Conservation (phyloP, 2,888 invertebrate species). For the Lepidonotus clava region DNA sequence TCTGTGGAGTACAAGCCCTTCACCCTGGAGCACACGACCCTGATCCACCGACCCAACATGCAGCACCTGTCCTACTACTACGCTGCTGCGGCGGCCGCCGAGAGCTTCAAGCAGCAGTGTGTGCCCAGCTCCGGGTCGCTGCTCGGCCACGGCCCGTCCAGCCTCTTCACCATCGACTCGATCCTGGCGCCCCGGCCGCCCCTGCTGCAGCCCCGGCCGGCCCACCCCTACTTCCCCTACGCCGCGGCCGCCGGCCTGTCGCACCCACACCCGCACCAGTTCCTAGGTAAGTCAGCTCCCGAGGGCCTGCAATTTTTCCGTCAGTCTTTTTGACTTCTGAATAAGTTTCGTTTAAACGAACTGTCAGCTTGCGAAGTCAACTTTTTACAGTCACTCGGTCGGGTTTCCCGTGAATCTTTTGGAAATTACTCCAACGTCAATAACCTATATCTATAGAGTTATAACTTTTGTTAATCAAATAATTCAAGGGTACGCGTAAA, state of each 20-base stretch:
- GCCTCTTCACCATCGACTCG: conserved; percentile 73
- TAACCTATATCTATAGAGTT: too few species aligned
- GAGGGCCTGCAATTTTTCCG: too few species aligned
- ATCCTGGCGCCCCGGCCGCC: conserved; percentile 72
- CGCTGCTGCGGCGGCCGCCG: conserved; percentile 38
- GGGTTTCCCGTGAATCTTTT: too few species aligned
- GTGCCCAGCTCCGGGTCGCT: not conserved
- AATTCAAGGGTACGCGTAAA: too few species aligned
- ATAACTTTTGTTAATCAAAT: too few species aligned
- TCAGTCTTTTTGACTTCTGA: too few species aligned
- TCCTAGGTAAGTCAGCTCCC: not conserved
- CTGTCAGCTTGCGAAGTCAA: too few species aligned
- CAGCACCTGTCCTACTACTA: conserved; percentile 56
- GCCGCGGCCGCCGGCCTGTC: conserved; percentile 59
- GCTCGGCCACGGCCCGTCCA: not conserved
- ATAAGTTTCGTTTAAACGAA: too few species aligned
- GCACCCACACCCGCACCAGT: conserved; percentile 40
- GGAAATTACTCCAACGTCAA: too few species aligned
- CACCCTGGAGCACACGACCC: not conserved
- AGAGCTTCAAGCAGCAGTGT: conserved; percentile 36
- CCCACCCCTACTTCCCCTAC: conserved; percentile 69
- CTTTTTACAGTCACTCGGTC: too few species aligned
- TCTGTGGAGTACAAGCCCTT: too few species aligned
- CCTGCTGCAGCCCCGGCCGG: conserved; percentile 63
- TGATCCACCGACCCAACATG: not conserved